phyloP scores from a whole-genome alignment of 1,140 invertebrate species.

The Drosophila nigrodunni region DNA sequence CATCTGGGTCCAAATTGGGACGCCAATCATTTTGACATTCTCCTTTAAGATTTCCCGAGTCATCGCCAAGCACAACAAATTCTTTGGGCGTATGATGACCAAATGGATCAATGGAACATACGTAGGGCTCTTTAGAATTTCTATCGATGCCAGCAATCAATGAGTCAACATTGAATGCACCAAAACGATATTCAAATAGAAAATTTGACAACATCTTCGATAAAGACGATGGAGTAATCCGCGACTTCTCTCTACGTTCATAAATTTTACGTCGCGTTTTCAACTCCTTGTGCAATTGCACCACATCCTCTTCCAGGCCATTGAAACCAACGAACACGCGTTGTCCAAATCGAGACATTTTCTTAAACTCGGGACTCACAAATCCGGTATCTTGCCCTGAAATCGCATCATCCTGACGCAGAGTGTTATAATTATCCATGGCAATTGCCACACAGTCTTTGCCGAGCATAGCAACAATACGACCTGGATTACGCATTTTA shows the following conservation, averaged over 20 bases:
- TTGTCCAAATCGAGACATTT: neutral
- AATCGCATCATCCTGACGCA: neutral
- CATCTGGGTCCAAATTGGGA: neutral
- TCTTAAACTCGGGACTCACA: neutral
- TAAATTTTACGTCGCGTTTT: neutral
- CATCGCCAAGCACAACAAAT: neutral
- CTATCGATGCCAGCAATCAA: neutral
- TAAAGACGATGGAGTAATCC: neutral
- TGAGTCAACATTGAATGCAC: neutral
- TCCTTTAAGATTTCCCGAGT: neutral
- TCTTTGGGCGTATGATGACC: neutral
- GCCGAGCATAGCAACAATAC: conserved; percentile 5
- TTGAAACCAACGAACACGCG: neutral
- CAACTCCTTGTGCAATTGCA: neutral
- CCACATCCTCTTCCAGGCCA: neutral
- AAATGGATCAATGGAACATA: neutral
- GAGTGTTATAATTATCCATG: neutral
- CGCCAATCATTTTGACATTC: neutral
- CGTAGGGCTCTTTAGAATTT: neutral
- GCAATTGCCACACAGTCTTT: conserved; percentile 3
- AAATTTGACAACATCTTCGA: neutral
- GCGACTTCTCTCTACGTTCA: neutral
- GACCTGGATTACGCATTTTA: neutral
- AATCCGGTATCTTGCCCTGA: neutral
- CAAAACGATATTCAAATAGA: conserved; percentile 6